Evolutionary conservation across 2,888 invertebrate genomes (phyloP).

Genomic region (Imbricaverruca yamaguchii): DNA sequence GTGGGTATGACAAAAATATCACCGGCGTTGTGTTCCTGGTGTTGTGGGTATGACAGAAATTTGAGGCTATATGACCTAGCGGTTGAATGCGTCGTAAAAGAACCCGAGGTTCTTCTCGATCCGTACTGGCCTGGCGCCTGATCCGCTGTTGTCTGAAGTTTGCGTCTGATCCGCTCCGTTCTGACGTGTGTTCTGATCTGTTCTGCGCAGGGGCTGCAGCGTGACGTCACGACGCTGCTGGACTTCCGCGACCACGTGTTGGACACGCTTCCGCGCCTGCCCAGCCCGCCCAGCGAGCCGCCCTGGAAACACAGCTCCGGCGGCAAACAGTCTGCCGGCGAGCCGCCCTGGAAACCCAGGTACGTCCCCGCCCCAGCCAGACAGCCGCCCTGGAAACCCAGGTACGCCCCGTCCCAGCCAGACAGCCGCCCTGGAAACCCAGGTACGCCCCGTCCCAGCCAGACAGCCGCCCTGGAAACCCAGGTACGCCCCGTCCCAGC

Average conservation of each 20-base stretch:
- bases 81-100: no score
- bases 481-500: neutral
- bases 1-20: no score
- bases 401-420: neutral
- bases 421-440: neutral
- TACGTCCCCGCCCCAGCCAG: neutral
- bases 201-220: slow-evolving; percentile 31
- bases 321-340: neutral
- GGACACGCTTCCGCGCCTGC: slow-evolving; percentile 31
- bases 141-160: no score
- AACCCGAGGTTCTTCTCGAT: no score
- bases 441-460: neutral
- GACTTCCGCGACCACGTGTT: slow-evolving; percentile 32
- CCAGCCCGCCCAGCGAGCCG: neutral
- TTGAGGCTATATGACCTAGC: no score
- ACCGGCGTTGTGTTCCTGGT: no score
- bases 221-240: slow-evolving; percentile 32
- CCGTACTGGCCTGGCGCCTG: no score
- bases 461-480: slow-evolving; percentile 1
- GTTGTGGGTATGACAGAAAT: no score
- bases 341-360: neutral
- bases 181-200: no score
- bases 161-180: no score
- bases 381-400: slow-evolving; percentile 8
- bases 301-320: neutral